A percentile compares a stretch with the other conserved stretches of the same genome.
These are phyloP conservation scores for Chondrosia reniformis DNA, from an alignment of 37 sponge, comb jelly and placozoan genomes.

Conservation along the genomic window DNA sequence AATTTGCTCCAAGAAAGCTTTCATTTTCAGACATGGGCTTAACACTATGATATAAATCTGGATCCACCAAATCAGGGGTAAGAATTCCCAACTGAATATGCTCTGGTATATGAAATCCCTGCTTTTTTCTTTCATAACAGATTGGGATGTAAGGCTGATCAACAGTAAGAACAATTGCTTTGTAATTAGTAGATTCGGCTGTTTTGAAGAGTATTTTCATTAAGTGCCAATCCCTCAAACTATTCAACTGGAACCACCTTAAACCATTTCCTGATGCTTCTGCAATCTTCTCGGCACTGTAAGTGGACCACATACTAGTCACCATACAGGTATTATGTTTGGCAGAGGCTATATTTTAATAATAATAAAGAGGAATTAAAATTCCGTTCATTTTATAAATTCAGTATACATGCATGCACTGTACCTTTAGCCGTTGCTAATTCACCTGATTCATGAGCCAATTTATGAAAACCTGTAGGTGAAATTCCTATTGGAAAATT, in stretches of 20 bases:
- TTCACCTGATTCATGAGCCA: slow-evolving; percentile 89
- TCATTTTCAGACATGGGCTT: not conserved
- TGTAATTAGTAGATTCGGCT: slow-evolving; percentile 73
- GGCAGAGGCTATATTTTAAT: slow-evolving; percentile 37
- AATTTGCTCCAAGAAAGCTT: slow-evolving; percentile 32
- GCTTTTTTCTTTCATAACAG: slow-evolving; percentile 36
- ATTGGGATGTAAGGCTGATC: slow-evolving; percentile 67
- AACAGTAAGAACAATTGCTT: slow-evolving; percentile 77
- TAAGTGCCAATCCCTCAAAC: slow-evolving; percentile 44
- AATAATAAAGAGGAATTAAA: too few species aligned
- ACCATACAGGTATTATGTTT: slow-evolving; percentile 66
- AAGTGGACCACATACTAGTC: slow-evolving; percentile 71
- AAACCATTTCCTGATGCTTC: slow-evolving; percentile 36
- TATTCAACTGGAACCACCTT: slow-evolving; percentile 86
- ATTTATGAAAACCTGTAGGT: slow-evolving; percentile 84
- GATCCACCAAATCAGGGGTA: not conserved
- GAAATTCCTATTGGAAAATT: slow-evolving; percentile 75
- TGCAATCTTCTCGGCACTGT: slow-evolving; percentile 75
- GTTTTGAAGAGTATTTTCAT: slow-evolving; percentile 43
- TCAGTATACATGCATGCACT: too few species aligned
- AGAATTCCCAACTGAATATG: slow-evolving; percentile 57
- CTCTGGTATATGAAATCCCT: slow-evolving; percentile 62
- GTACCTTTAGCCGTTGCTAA: slow-evolving; percentile 80
- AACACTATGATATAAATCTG: not conserved
- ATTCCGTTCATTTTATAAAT: too few species aligned